These are phyloP conservation scores for Cynopterus sphinx DNA, from an alignment of 2,797 vertebrate genomes.

Conservation along the genomic window DNA sequence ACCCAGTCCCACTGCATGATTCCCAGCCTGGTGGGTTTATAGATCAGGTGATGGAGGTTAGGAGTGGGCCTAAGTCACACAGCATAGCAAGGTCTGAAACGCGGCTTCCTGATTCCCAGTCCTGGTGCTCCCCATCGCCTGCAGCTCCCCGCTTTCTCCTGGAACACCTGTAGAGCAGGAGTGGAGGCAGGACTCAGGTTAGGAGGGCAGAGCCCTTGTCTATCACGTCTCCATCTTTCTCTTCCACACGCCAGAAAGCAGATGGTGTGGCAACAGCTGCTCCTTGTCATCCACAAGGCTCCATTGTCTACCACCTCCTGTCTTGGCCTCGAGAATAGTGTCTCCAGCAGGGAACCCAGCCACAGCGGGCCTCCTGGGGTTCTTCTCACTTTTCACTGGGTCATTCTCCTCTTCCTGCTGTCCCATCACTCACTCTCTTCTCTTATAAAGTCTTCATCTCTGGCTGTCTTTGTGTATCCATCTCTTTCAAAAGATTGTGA, in stretches of 20 bases:
- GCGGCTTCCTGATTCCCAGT: neutral
- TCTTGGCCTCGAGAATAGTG: neutral
- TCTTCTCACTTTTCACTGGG: neutral
- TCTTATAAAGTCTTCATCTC: neutral
- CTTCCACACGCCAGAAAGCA: conserved; percentile 20
- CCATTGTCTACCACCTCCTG: conserved; percentile 21
- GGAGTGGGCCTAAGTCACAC: neutral
- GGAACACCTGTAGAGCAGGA: neutral
- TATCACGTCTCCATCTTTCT: neutral
- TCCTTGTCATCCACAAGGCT: neutral
- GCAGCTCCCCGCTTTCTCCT: neutral
- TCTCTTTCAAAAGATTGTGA: neutral
- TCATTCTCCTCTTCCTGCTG: neutral
- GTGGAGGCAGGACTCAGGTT: neutral
- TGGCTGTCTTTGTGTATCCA: neutral
- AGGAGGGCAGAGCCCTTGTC: neutral
- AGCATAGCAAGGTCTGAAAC: neutral
- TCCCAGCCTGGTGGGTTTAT: neutral
- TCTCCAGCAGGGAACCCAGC: neutral
- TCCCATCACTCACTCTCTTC: neutral
- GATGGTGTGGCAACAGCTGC: conserved; percentile 30
- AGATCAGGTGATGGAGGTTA: neutral
- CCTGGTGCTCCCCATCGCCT: neutral
- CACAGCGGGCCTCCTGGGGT: neutral
- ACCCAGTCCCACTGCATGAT: neutral